Conservation (phyloP, 1,140 invertebrate species). For the Idris sp. region DNA sequence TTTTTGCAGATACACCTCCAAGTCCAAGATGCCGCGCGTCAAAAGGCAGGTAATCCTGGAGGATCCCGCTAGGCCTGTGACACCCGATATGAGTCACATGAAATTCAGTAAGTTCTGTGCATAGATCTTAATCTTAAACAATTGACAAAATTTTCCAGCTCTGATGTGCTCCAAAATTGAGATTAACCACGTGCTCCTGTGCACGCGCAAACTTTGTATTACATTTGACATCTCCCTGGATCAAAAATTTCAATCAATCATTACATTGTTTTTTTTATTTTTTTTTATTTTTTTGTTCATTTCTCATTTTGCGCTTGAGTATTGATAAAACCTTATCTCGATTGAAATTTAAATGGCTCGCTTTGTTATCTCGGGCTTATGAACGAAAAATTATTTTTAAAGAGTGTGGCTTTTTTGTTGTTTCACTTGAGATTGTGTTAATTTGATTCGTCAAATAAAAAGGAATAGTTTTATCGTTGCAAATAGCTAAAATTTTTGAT, state of each 20-base stretch:
- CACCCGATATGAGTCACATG: slow-evolving; percentile 76
- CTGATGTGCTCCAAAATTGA: background rate
- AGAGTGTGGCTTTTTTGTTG: background rate
- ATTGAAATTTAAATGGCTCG: slow-evolving; percentile 23
- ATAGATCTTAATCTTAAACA: slow-evolving; percentile 40
- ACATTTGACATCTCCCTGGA: too few species aligned
- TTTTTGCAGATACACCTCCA: slow-evolving; percentile 64
- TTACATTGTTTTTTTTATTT: too few species aligned
- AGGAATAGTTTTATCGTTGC: too few species aligned
- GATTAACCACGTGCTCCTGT: background rate
- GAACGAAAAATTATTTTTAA: background rate
- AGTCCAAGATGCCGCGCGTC: slow-evolving; percentile 74
- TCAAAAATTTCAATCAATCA: too few species aligned
- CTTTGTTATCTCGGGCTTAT: slow-evolving; percentile 5
- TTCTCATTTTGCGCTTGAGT: too few species aligned
- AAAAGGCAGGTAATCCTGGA: slow-evolving; percentile 77
- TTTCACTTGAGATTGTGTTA: too few species aligned
- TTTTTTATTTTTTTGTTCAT: too few species aligned
- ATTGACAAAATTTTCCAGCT: slow-evolving; percentile 26
- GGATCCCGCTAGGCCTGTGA: slow-evolving; percentile 76
- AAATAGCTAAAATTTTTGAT: too few species aligned
- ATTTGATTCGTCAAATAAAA: too few species aligned
- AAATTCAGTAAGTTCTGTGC: slow-evolving; percentile 73
- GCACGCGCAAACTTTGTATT: too few species aligned
- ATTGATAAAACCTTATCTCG: slow-evolving; percentile 20